These are phyloP conservation scores for Hemiscyllium ocellatum DNA, from an alignment of 2,113 vertebrate species.

Conservation along the genomic window DNA sequence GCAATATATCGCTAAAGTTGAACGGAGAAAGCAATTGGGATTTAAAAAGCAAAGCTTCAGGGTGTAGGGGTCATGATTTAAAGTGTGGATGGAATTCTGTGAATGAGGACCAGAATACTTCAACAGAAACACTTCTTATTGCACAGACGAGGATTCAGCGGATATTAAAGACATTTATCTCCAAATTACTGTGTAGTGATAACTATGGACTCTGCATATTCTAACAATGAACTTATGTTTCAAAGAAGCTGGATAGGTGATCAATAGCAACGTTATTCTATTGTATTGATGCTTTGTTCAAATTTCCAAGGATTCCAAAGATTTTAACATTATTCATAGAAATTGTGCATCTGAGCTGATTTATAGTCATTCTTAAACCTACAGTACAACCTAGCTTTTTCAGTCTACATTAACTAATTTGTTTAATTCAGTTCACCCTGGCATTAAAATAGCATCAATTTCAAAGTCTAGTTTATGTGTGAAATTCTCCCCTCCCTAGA, in stretches of 20 bases:
- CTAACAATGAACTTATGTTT: not conserved
- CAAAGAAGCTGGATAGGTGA: not conserved
- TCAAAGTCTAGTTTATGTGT: not conserved
- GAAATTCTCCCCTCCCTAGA: not conserved
- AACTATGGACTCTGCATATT: not conserved
- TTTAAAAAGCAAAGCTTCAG: not conserved
- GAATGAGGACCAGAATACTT: not conserved
- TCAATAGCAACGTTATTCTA: not conserved
- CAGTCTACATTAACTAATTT: not conserved
- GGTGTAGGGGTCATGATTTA: not conserved
- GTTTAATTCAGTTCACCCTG: not conserved
- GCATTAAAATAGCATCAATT: constrained; percentile 15
- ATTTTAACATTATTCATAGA: not conserved
- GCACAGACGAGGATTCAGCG: not conserved
- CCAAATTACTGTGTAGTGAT: not conserved
- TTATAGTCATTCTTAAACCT: not conserved
- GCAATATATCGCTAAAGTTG: not conserved
- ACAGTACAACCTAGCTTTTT: not conserved
- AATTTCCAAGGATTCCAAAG: not conserved
- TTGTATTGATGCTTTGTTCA: not conserved
- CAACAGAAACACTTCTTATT: constrained; percentile 21
- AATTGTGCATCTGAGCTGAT: not conserved
- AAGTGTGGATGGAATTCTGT: constrained; percentile 18
- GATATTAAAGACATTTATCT: constrained; percentile 13
- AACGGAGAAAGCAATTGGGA: constrained; percentile 22